A percentile compares a stretch with the other conserved stretches of the same genome.
These are phyloP conservation scores for Rhodophaea formosa DNA, from an alignment of 2,888 invertebrate genomes.

Conservation along the genomic window DNA sequence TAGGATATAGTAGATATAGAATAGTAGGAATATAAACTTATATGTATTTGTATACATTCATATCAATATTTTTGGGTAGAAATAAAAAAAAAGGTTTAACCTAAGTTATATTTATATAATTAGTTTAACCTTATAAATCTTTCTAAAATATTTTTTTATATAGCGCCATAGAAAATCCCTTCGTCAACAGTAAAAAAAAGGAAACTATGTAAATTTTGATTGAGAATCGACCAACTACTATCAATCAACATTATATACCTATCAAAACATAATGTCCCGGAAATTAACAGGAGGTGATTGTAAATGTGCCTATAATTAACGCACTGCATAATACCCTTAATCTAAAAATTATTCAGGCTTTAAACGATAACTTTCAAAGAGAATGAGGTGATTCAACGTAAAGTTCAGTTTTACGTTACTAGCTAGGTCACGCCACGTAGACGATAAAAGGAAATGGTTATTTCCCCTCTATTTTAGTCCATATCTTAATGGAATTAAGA, in stretches of 20 bases:
- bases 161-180: too few relatives aligned
- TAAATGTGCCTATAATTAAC: conserved; percentile 52
- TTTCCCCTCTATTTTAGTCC: background rate
- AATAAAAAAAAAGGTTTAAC: too few relatives aligned
- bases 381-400: conserved; percentile 24
- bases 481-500: too few relatives aligned
- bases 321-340: conserved; percentile 37
- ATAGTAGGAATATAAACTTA: too few relatives aligned
- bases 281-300: conserved; percentile 56
- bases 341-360: conserved; percentile 34
- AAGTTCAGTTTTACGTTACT: conserved; percentile 19
- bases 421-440: conserved; percentile 4
- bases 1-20: too few relatives aligned
- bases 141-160: too few relatives aligned
- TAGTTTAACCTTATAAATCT: too few relatives aligned
- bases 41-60: too few relatives aligned
- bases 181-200: too few relatives aligned
- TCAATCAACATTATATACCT: conserved; percentile 69
- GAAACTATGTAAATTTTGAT: too few relatives aligned
- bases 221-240: conserved; percentile 26
- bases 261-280: conserved; percentile 47
- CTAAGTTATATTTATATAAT: too few relatives aligned
- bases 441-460: background rate
- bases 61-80: too few relatives aligned
- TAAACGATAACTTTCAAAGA: conserved; percentile 20